Evolutionary conservation across 2,797 vertebrate species (phyloP), one percentile per base, ranked within the genome.

Genomic region (Gambusia yucatana): DNA sequence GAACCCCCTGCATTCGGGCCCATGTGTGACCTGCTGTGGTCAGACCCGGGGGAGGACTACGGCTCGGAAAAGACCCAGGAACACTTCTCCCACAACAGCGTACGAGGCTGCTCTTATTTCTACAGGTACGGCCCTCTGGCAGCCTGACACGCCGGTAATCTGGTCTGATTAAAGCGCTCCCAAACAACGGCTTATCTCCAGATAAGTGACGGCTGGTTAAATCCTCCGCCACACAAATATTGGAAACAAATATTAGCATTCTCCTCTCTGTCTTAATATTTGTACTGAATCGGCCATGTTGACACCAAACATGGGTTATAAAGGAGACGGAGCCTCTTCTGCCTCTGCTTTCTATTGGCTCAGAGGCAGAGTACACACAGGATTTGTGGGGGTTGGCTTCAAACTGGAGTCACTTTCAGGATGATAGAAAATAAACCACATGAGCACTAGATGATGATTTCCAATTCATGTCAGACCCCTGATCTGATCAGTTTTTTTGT

Each of bases 21-120:
- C 80, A 99, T 99, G 98, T 99, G 98, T 84, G 98, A 99, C 94
- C 96, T 99, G 91, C 67, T 99, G 87, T 99, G 98, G 98, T 99
- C 98, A 2, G 98, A 99, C 94, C 98, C 98, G 30, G 98, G 97
- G 4, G 98, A 99, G 95, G 98, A 99, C 94, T 99, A 99, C 90
- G 98, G 98, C 87, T 98, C 96, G 44, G 98, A 99, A 88, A 99
- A 97, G 92, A 97, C 97, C 82, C 97, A 97, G 84, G 98, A 99
- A 90, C 98, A 99, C 93, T 99, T 99, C 96, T 97, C 96, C 96
- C 98, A 99, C 94, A 99, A 99, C 95, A 98, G 97, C 69, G 98
- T 99, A 86, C 95, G 98, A 92, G 98, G 98, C 87, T 99, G 98
- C 95, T 99, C 98, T 22, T 99, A 98, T 93, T 99, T 99, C 95